A percentile compares a stretch with the other conserved stretches of the same genome.
Conservation (phyloP, 2,888 invertebrate genomes). For the Oxyteleia sp. region DNA sequence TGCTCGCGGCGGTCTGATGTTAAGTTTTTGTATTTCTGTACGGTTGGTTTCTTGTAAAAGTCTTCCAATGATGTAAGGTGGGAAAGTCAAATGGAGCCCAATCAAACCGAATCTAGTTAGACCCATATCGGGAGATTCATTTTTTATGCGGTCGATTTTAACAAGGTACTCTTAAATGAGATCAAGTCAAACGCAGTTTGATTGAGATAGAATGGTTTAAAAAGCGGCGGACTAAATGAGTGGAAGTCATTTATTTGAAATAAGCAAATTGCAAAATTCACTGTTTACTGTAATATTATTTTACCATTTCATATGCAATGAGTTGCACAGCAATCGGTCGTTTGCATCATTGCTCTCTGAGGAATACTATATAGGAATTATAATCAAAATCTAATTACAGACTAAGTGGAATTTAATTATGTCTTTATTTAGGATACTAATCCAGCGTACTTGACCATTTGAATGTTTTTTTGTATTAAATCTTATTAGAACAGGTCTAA, state of each 20-base stretch:
- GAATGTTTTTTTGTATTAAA: constrained; percentile 24
- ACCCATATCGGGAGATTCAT: constrained; percentile 28
- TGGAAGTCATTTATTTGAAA: constrained; percentile 29
- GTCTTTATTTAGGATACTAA: constrained; percentile 46
- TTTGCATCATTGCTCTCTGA: too few species aligned
- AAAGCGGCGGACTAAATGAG: not conserved
- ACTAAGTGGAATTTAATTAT: constrained; percentile 43
- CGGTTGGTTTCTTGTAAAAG: not conserved
- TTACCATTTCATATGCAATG: constrained; percentile 11
- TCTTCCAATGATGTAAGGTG: constrained; percentile 47
- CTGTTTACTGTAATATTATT: constrained; percentile 25
- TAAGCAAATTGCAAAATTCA: constrained; percentile 52
- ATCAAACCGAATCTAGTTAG: constrained; percentile 43
- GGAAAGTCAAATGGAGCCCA: constrained; percentile 52
- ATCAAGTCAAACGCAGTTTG: constrained; percentile 24
- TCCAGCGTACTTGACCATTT: not conserved
- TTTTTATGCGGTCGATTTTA: constrained; percentile 45
- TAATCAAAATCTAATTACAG: constrained; percentile 24
- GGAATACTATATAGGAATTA: not conserved
- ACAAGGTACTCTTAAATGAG: constrained; percentile 51
- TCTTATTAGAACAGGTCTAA: constrained; percentile 5
- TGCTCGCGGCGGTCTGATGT: not conserved
- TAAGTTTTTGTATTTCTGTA: constrained; percentile 15
- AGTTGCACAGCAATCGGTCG: too few species aligned
- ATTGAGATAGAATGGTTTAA: constrained; percentile 50